Evolutionary conservation across 2,113 vertebrate species (phyloP).

Genomic region (Nanorana parkeri): DNA sequence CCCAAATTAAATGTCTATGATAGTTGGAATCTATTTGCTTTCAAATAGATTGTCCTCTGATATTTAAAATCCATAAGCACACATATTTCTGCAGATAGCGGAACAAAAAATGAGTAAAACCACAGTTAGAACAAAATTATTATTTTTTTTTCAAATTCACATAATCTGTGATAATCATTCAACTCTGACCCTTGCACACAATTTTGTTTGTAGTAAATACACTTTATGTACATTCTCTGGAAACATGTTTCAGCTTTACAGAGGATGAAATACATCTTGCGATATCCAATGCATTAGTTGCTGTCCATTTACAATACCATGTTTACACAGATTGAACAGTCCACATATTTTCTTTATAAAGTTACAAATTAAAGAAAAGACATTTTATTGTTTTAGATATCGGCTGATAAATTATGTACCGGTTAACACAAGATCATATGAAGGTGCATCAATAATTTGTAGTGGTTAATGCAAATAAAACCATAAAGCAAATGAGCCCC

Average conservation of each 20-base stretch:
- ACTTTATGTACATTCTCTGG: conserved; percentile 54
- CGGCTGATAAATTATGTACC: conserved; percentile 84
- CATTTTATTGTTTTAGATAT: conserved; percentile 81
- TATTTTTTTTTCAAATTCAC: conserved; percentile 6
- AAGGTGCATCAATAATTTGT: conserved; percentile 84
- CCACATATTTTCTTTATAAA: conserved; percentile 70
- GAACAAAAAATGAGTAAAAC: conserved; percentile 9
- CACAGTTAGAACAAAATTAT: conserved; percentile 31
- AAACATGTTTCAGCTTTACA: conserved; percentile 38
- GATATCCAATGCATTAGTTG: conserved; percentile 39
- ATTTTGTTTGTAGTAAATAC: conserved; percentile 44
- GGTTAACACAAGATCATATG: conserved; percentile 84
- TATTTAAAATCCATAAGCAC: too few species aligned
- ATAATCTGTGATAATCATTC: conserved; percentile 26
- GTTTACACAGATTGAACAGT: conserved; percentile 61
- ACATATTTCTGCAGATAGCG: too few species aligned
- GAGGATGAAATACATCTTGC: conserved; percentile 38
- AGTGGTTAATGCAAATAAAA: conserved; percentile 75
- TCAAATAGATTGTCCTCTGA: too few species aligned
- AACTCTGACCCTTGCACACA: conserved; percentile 38
- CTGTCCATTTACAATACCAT: conserved; percentile 67
- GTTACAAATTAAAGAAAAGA: conserved; percentile 82
- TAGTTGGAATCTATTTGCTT: too few species aligned
- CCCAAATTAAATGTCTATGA: too few species aligned
- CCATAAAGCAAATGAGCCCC: conserved; percentile 16